Evolutionary conservation across 2,888 invertebrate species (phyloP).

Genomic region (Timandra comae): DNA sequence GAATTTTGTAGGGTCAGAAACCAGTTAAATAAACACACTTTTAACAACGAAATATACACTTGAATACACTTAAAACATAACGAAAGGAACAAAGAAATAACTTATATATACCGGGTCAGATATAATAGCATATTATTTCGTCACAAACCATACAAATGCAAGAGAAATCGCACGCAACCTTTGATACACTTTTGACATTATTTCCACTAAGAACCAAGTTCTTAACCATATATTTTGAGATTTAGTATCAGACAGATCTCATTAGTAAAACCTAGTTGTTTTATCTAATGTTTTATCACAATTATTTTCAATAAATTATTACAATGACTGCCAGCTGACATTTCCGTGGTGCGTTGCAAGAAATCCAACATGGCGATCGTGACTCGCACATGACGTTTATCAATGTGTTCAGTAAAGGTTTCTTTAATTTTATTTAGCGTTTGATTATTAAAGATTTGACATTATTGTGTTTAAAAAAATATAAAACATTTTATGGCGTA

Average conservation of each 20-base stretch:
- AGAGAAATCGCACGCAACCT: constrained; percentile 72
- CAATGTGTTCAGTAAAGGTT: constrained; percentile 33
- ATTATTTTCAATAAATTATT: constrained; percentile 53
- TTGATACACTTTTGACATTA: constrained; percentile 63
- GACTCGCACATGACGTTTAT: constrained; percentile 65
- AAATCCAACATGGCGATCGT: constrained; percentile 75
- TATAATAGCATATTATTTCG: constrained; percentile 63
- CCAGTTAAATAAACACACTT: constrained; percentile 44
- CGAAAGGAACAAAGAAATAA: constrained; percentile 50
- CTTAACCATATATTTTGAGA: constrained; percentile 30
- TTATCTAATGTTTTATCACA: constrained; percentile 47
- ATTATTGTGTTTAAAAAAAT: too few species aligned
- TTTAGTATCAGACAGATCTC: constrained; percentile 8
- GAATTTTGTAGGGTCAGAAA: constrained; percentile 35
- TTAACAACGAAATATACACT: constrained; percentile 43
- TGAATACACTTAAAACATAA: constrained; percentile 54
- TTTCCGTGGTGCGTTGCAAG: constrained; percentile 74
- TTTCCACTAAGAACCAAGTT: constrained; percentile 46
- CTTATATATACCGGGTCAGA: constrained; percentile 46
- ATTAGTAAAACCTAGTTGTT: constrained; percentile 28
- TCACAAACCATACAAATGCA: constrained; percentile 73
- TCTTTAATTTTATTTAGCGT: constrained; percentile 17
- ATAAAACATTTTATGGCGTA: too few species aligned
- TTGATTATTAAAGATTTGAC: too few species aligned
- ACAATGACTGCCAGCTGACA: constrained; percentile 72